phyloP scores from a whole-genome alignment of 2,113 vertebrate species.

The Heteronetta atricapilla region DNA sequence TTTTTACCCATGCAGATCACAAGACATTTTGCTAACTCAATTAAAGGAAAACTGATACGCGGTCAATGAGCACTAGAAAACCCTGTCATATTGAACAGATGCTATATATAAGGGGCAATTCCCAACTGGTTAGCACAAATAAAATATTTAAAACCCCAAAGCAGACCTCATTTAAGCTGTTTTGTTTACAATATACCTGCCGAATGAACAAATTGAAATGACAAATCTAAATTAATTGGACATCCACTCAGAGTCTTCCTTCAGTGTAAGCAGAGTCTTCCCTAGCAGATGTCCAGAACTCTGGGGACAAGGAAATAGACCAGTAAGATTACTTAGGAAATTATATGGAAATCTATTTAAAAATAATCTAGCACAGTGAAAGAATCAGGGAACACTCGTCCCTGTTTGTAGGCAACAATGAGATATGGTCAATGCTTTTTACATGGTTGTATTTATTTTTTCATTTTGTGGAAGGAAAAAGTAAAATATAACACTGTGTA shows the following conservation, averaged over 20 bases:
- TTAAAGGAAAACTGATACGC: constrained; percentile 10
- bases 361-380: constrained; percentile 17
- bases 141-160: constrained; percentile 59
- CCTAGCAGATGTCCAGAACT: constrained; percentile 56
- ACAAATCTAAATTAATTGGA: constrained; percentile 61
- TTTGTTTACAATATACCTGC: constrained; percentile 60
- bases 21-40: neutral
- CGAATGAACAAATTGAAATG: constrained; percentile 53
- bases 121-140: constrained; percentile 54
- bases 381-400: neutral
- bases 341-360: constrained; percentile 39
- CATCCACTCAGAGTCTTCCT: constrained; percentile 46
- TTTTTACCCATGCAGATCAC: neutral
- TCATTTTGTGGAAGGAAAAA: neutral
- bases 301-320: constrained; percentile 54
- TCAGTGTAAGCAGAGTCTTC: neutral
- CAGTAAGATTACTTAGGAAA: constrained; percentile 42
- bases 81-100: constrained; percentile 5
- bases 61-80: constrained; percentile 16
- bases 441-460: neutral
- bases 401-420: neutral
- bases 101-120: constrained; percentile 29
- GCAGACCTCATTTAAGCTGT: constrained; percentile 48
- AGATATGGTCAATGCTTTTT: neutral
- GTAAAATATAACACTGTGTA: neutral